Evolutionary conservation across 2,113 vertebrate genomes (phyloP), one percentile per base, ranked within the genome.

Genomic region (Pterocles gutturalis): DNA sequence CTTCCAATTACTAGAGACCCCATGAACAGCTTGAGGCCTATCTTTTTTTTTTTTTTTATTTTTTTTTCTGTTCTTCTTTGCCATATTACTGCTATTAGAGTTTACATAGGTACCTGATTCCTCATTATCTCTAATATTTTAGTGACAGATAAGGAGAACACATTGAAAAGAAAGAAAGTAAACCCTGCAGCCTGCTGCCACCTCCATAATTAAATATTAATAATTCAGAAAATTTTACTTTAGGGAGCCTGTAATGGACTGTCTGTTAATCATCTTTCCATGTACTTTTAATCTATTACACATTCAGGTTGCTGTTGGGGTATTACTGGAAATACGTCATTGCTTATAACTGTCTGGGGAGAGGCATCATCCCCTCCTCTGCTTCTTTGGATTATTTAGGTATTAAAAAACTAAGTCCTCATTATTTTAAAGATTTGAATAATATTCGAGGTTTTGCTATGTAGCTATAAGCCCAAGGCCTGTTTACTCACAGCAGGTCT

Each of bases 1-100:
- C 98, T 98, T 98, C 97, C 98, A 98, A 98, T 98, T 98, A 98
- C 96, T 89, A 96, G 83, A 96, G 82, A 95, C 95, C 95, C 94
- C 80, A 55, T 11, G 22, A 95, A 94, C 83, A 97, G 96, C 96
- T 97, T 54, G 69, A 97, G 88, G 94, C 72, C 87, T 93, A 55
- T 87, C 90, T 96, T 95, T 95, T 46, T 90, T 97, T 90, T 97
- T 84, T 90, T 86, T 92, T 94, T 95, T 82, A 5, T 22, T n/a
- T 14, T 4, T 60, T 89, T 88, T 85, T 75, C 65, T 69, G 19
- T 73, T 94, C 79, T 95, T 43, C 54, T 96, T 94, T 93, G 76
- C 83, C 28, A 9, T 51, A 77, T 93, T 95, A 91, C 82, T 96
- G 66, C 95, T 97, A 97, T 97, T 98, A 97, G 54, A 78, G 60